phyloP scores from a whole-genome alignment of 1,140 invertebrate genomes.

The Palaemon carinicauda region DNA sequence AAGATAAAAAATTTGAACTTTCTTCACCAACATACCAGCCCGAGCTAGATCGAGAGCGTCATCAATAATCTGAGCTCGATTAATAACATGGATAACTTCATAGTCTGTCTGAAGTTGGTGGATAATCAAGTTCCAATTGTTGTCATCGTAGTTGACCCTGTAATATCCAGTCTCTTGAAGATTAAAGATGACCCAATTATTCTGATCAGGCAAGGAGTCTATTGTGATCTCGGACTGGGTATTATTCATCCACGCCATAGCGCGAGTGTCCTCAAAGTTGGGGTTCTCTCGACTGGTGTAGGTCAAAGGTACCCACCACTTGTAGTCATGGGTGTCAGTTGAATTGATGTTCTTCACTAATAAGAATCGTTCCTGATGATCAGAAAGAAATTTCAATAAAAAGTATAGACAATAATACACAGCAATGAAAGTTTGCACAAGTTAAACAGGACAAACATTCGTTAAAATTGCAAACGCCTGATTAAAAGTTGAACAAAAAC shows the following conservation, averaged over 20 bases:
- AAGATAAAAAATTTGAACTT: neutral
- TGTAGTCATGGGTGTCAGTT: constrained; percentile 27
- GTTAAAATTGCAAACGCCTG: no score
- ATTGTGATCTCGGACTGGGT: constrained; percentile 14
- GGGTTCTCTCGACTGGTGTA: constrained; percentile 6
- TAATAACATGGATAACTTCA: constrained; percentile 65
- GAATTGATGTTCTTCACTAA: constrained; percentile 19
- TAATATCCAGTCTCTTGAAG: constrained; percentile 64
- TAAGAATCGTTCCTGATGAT: constrained; percentile 54
- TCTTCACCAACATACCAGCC: constrained; percentile 61
- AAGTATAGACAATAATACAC: no score
- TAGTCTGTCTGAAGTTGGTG: constrained; percentile 62
- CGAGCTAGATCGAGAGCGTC: constrained; percentile 85
- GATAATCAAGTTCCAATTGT: constrained; percentile 67
- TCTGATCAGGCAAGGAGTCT: neutral
- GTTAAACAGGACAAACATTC: no score
- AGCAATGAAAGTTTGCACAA: no score
- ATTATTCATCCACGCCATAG: constrained; percentile 31
- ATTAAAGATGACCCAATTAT: constrained; percentile 49
- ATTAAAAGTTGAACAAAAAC: no score
- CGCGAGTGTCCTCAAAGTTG: constrained; percentile 33
- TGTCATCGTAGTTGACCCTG: constrained; percentile 69
- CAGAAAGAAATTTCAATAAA: no score
- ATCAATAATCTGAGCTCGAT: constrained; percentile 75
- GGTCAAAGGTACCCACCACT: constrained; percentile 52